These are phyloP conservation scores for Babyrousa celebensis DNA, from an alignment of 2,797 vertebrate genomes.

Conservation along the genomic window DNA sequence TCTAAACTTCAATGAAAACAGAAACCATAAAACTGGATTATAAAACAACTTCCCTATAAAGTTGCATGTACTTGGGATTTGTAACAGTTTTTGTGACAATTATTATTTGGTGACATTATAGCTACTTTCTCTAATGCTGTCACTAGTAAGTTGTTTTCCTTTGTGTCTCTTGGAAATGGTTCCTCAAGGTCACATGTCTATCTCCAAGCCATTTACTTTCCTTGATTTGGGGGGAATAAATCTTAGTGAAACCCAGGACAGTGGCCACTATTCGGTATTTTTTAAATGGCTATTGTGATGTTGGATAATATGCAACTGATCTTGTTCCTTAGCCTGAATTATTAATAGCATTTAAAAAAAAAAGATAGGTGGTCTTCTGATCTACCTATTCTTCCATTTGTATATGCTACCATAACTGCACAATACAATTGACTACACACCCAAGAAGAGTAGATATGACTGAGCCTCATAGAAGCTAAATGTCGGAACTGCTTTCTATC, in stretches of 20 bases:
- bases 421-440: not conserved
- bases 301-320: conserved; percentile 1
- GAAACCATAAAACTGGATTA: conserved; percentile 60
- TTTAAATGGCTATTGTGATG: not conserved
- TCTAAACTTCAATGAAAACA: conserved; percentile 32
- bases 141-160: conserved; percentile 12
- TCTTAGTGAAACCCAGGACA: not conserved
- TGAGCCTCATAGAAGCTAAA: not conserved
- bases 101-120: not conserved
- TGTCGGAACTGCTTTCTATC: not conserved
- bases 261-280: not conserved
- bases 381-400: not conserved
- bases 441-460: not conserved
- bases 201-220: conserved; percentile 18
- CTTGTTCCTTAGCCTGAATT: conserved; percentile 56
- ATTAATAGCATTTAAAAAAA: conserved; percentile 14
- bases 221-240: conserved; percentile 30
- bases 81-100: not conserved
- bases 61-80: not conserved
- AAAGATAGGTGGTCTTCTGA: not conserved
- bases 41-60: conserved; percentile 4
- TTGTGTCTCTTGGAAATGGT: conserved; percentile 47
- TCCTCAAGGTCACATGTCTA: not conserved
- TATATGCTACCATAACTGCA: not conserved
- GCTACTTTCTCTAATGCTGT: not conserved